A percentile compares a stretch with the other conserved stretches of the same genome.
These are phyloP conservation scores for Pycnonotus jocosus DNA, from an alignment of 2,113 vertebrate genomes.

Conservation along the genomic window DNA sequence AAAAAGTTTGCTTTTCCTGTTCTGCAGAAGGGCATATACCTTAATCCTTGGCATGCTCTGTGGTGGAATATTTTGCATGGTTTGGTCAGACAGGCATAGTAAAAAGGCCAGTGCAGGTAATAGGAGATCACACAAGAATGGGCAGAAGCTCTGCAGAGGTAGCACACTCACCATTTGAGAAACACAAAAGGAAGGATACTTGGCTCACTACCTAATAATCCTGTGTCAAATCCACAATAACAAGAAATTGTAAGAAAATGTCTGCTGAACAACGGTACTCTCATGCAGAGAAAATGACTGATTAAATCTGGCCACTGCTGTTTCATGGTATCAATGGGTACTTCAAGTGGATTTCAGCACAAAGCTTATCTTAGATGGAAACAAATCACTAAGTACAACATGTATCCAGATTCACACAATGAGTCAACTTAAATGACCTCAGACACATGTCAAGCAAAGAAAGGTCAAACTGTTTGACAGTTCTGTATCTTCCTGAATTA, in stretches of 20 bases:
- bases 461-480: background rate
- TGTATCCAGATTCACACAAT: background rate
- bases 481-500: background rate
- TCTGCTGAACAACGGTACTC: background rate
- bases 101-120: background rate
- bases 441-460: background rate
- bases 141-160: background rate
- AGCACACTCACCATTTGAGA: background rate
- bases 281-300: background rate
- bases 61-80: background rate
- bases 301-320: background rate
- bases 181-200: background rate
- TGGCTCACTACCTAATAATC: background rate
- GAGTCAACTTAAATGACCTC: background rate
- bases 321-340: background rate
- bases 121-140: accelerated
- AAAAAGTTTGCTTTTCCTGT: background rate
- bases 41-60: background rate
- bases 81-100: background rate
- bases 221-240: background rate
- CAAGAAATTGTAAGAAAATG: background rate
- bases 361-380: background rate
- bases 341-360: background rate
- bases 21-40: background rate
- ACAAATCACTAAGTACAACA: background rate